A percentile compares a stretch with the other conserved stretches of the same genome.
Conservation (phyloP, 1,140 invertebrate genomes). For the Adoxophyes honmai region DNA sequence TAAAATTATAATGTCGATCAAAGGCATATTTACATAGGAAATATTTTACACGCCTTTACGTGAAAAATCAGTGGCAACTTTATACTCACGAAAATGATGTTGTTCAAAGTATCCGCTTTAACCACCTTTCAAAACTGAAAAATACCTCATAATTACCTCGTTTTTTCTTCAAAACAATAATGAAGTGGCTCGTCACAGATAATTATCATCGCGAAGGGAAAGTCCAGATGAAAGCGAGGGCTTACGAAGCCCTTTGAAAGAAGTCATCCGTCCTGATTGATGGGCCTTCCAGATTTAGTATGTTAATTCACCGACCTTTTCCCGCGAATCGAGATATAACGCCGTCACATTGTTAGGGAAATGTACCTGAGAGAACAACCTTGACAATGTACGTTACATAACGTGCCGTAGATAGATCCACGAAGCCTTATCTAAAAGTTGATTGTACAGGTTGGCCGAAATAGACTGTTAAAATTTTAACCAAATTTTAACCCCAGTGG, state of each 20-base stretch:
- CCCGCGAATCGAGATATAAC: too few relatives aligned
- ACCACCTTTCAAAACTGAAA: too few relatives aligned
- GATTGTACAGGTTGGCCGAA: neutral
- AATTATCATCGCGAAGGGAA: constrained; percentile 35
- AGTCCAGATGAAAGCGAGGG: constrained; percentile 64
- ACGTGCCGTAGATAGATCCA: neutral
- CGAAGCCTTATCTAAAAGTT: neutral
- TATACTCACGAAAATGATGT: too few relatives aligned
- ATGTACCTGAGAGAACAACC: neutral
- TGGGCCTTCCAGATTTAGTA: constrained; percentile 61
- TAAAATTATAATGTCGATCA: too few relatives aligned
- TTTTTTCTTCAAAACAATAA: constrained; percentile 6
- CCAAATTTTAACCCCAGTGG: too few relatives aligned
- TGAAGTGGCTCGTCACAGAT: constrained; percentile 18
- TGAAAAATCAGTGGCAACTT: too few relatives aligned
- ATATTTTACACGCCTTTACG: too few relatives aligned
- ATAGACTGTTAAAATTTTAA: too few relatives aligned
- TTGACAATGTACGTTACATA: neutral
- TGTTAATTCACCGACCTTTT: constrained; percentile 51
- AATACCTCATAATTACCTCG: neutral
- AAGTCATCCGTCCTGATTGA: constrained; percentile 61
- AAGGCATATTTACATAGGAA: too few relatives aligned
- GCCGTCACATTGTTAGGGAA: too few relatives aligned
- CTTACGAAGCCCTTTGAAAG: constrained; percentile 64
- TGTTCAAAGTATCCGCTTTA: too few relatives aligned